These are phyloP conservation scores for Pandemis cinnamomeana DNA, from an alignment of 2,888 invertebrate genomes.

Conservation along the genomic window DNA sequence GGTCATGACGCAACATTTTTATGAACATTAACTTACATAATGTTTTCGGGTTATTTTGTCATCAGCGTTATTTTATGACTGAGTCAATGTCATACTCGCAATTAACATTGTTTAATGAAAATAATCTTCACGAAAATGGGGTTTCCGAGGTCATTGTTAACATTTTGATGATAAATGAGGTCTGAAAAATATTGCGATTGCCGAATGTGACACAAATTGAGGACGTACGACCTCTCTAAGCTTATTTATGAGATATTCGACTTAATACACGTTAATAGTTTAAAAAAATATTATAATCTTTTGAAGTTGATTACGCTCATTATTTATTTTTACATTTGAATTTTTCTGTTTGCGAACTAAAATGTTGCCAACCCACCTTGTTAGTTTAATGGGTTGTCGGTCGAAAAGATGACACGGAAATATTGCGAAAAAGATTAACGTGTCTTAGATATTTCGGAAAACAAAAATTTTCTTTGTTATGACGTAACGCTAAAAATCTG, in stretches of 20 bases:
- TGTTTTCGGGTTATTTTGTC: not conserved
- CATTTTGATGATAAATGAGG: constrained; percentile 75
- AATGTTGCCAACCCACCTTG: constrained; percentile 60
- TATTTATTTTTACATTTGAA: constrained; percentile 55
- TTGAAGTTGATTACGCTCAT: constrained; percentile 76
- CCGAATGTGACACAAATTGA: constrained; percentile 76
- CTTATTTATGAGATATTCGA: constrained; percentile 76
- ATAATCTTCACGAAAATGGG: constrained; percentile 28
- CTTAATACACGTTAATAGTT: constrained; percentile 76
- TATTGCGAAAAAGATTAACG: constrained; percentile 60
- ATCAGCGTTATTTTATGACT: not conserved
- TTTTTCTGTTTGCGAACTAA: constrained; percentile 62
- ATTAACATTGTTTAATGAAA: constrained; percentile 30
- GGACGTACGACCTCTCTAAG: constrained; percentile 68
- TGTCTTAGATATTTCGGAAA: constrained; percentile 7
- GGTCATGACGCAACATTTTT: not conserved
- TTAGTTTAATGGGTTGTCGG: constrained; percentile 63
- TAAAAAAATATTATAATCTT: constrained; percentile 66
- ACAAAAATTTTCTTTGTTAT: constrained; percentile 17
- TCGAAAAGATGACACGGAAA: constrained; percentile 54
- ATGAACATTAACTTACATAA: not conserved
- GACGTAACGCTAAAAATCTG: not conserved
- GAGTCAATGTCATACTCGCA: constrained; percentile 18
- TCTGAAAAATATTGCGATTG: constrained; percentile 73
- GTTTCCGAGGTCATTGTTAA: constrained; percentile 62